phyloP scores from a whole-genome alignment of 2,797 vertebrate genomes.

The Coluber constrictor region DNA sequence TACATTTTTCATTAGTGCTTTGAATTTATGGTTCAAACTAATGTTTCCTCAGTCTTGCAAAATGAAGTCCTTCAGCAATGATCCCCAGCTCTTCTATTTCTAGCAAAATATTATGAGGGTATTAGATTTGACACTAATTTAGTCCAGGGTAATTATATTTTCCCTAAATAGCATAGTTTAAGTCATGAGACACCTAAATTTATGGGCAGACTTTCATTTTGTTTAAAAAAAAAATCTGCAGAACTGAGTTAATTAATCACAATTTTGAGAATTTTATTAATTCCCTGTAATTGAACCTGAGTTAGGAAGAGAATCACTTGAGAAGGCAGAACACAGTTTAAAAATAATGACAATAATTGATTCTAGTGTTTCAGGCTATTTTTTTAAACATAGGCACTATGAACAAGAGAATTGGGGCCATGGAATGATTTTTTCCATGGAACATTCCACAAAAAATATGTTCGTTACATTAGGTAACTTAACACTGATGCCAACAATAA shows the following conservation, averaged over 20 bases:
- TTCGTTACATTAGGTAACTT: background rate
- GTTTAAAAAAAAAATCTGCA: background rate
- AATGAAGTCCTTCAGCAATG: background rate
- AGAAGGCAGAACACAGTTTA: background rate
- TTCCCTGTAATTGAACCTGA: background rate
- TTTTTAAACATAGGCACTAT: background rate
- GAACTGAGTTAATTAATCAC: background rate
- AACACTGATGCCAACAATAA: background rate
- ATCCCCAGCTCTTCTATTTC: conserved; percentile 5
- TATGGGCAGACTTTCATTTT: background rate
- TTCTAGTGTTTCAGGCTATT: background rate
- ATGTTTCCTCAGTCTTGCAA: background rate
- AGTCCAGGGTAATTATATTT: background rate
- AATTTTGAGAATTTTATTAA: background rate
- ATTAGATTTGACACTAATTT: background rate
- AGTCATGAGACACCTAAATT: background rate
- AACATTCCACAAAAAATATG: background rate
- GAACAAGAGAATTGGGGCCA: background rate
- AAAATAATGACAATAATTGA: background rate
- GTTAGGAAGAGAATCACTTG: background rate
- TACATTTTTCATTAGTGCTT: background rate
- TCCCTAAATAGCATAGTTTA: background rate
- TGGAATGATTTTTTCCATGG: background rate
- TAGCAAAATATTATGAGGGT: background rate
- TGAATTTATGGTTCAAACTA: conserved; percentile 1